phyloP scores from a whole-genome alignment of 2,797 vertebrate species.

The Hippopotamyrus pictus region DNA sequence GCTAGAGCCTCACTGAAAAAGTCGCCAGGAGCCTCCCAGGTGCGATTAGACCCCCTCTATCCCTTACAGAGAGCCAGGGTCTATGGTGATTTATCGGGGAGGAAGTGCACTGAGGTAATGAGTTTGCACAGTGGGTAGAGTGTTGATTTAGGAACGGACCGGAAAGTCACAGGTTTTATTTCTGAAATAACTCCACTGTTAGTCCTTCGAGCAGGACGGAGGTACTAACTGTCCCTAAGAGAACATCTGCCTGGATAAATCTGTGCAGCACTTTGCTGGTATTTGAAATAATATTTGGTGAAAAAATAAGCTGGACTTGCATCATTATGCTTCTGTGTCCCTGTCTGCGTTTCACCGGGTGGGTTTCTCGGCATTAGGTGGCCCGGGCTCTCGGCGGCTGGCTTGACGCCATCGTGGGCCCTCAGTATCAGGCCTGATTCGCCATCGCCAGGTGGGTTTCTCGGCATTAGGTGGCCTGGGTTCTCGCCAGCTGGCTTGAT shows the following conservation, averaged over 20 bases:
- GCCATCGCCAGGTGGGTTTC: neutral
- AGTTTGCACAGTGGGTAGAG: neutral
- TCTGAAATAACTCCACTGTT: neutral
- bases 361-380: neutral
- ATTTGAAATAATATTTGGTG: neutral
- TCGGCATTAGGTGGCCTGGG: neutral
- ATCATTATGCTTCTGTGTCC: neutral
- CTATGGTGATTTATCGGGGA: neutral
- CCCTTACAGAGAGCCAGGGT: neutral
- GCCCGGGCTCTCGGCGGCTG: conserved; percentile 11
- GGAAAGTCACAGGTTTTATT: conserved; percentile 8
- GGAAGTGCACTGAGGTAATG: neutral
- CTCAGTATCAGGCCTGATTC: neutral
- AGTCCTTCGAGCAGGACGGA: neutral
- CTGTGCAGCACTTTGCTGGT: neutral
- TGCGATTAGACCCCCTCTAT: neutral
- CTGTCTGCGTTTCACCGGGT: neutral
- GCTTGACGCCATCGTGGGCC: neutral
- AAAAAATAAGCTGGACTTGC: neutral
- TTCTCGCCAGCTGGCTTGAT: conserved; percentile 11
- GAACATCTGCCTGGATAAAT: neutral
- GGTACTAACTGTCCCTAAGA: neutral
- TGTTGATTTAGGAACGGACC: neutral
- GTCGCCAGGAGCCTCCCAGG: neutral
- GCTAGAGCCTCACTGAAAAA: neutral